Base-by-base conservation (phyloP, 2,888 invertebrate genomes). In the Aplocera efformata region DNA sequence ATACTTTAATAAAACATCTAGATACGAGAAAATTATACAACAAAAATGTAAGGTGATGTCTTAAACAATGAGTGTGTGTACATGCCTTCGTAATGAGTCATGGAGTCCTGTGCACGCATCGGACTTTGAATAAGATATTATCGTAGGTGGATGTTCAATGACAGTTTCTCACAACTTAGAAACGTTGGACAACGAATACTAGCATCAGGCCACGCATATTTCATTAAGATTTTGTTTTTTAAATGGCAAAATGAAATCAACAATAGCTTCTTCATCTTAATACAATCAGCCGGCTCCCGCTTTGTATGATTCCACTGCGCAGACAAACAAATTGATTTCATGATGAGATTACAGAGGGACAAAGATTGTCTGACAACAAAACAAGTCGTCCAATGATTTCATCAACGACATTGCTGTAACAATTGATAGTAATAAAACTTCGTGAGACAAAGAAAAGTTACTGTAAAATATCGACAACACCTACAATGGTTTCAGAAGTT, bases 71-170 rank as follows among this genome's bases (percentile, higher is more conserved):
- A 46, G 31, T 45, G 47, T 43, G 48, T 41, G 50, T 38, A 44
- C 49, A 55, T 60, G 42, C 45, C 49, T 58, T 25, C 9, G 41
- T 49, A 37, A 51, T 66, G 68, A 66, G 32, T 68, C 65, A 68
- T 43, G 35, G n/a, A 46, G 36, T 21, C 45, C 38, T 42, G 33
- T 47, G 43, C 43, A 52, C 52, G 50, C 53, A 36, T 44, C 55
- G 50, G 36, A 50, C 54, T 36, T 35, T 40, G 48, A 42, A 43
- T 38, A 17, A 32, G 28, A 42, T 32, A 50, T 50, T 38, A 49
- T 33, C 37, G 36, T 37, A n/a, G n/a, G n/a, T n/a, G n/a, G n/a
- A n/a, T n/a, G n/a, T n/a, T n/a, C n/a, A n/a, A n/a, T n/a, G n/a
- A n/a, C n/a, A n/a, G n/a, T n/a, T n/a, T n/a, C n/a, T n/a, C n/a